phyloP scores from a whole-genome alignment of 2,797 vertebrate species.

The Lutjanus campechanus region DNA sequence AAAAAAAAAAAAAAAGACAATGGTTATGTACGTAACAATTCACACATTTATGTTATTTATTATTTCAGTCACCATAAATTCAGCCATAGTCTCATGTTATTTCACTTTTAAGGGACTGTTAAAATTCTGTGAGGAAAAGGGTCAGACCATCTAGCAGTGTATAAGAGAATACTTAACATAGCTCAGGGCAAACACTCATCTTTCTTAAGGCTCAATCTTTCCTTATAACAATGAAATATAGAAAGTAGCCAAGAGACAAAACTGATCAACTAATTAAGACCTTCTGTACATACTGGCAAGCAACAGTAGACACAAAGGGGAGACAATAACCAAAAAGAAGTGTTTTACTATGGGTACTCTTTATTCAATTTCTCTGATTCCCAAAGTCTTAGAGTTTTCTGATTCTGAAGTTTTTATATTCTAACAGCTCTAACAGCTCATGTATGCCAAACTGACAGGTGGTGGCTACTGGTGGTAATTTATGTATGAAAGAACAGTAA shows the following conservation, averaged over 20 bases:
- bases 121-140: no score
- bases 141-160: no score
- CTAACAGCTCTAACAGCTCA: constrained; percentile 12
- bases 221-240: background rate
- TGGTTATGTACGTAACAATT: no score
- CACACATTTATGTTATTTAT: no score
- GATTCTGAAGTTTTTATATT: background rate
- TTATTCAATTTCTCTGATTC: background rate
- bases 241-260: background rate
- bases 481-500: constrained; percentile 41
- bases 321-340: no score
- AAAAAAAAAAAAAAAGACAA: no score
- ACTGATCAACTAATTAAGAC: background rate
- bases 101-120: no score
- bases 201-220: no score
- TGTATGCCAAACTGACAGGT: constrained; percentile 13
- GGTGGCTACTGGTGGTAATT: constrained; percentile 33
- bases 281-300: background rate
- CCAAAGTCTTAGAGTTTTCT: background rate
- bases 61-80: no score
- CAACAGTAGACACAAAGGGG: background rate
- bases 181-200: no score
- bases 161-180: no score
- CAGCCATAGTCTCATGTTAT: no score
- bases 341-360: background rate